A percentile compares a stretch with the other conserved stretches of the same genome.
Evolutionary conservation across 2,888 invertebrate species (phyloP).

Genomic region (Oscheius sp.): DNA sequence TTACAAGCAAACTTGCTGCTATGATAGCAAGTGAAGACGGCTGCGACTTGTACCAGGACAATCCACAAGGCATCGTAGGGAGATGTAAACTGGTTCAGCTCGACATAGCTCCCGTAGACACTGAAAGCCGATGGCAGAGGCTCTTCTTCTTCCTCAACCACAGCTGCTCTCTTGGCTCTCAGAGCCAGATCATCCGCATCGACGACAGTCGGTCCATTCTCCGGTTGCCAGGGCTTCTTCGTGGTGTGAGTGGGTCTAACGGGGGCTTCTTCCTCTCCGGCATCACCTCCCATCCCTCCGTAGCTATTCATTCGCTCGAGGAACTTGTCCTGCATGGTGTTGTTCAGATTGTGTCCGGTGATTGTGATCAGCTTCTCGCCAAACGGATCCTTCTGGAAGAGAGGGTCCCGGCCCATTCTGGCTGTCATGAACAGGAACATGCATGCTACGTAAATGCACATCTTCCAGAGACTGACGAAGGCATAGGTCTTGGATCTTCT

Average conservation of each 20-base stretch:
- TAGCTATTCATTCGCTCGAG: conserved; percentile 63
- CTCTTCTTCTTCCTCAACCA: conserved; percentile 41
- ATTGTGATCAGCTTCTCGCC: conserved; percentile 71
- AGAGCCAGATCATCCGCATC: conserved; percentile 54
- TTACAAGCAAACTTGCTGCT: conserved; percentile 77
- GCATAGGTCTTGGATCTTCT: conserved; percentile 90
- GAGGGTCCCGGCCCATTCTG: conserved; percentile 77
- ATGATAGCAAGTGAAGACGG: conserved; percentile 75
- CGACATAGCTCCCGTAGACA: conserved; percentile 69
- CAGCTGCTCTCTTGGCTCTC: conserved; percentile 40
- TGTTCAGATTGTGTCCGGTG: conserved; percentile 67
- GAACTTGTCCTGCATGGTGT: conserved; percentile 66
- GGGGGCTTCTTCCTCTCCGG: conserved; percentile 24
- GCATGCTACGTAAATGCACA: conserved; percentile 83
- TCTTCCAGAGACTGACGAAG: conserved; percentile 90
- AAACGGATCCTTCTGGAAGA: conserved; percentile 69
- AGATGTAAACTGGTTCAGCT: conserved; percentile 70
- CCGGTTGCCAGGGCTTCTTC: conserved; percentile 50
- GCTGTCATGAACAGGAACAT: conserved; percentile 80
- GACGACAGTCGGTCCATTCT: conserved; percentile 45
- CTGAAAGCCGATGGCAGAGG: conserved; percentile 66
- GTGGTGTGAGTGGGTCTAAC: conserved; percentile 35
- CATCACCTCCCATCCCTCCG: conserved; percentile 31
- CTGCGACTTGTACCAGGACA: conserved; percentile 70
- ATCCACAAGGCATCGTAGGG: conserved; percentile 74